Conservation (phyloP, 2,888 invertebrate genomes). For the Cremastobaeus sp. region DNA sequence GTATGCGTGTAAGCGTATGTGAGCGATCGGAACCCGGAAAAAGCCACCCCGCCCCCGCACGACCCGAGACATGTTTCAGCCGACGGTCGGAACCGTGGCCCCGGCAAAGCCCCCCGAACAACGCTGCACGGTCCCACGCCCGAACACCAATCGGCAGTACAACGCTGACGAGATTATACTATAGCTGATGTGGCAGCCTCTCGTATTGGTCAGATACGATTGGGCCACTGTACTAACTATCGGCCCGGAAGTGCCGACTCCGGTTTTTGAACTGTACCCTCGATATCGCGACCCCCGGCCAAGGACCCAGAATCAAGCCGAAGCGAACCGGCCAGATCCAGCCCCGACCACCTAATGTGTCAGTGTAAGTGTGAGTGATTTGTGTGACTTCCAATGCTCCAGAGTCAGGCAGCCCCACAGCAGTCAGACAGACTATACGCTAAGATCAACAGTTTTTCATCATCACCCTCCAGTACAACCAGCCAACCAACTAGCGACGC, state of each 20-base stretch:
- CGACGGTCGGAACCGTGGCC: neutral
- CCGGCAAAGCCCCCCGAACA: neutral
- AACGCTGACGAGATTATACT: neutral
- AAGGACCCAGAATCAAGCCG: too few species aligned
- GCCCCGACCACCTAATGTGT: too few species aligned
- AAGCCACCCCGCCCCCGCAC: neutral
- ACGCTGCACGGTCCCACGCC: neutral
- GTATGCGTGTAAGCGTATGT: too few species aligned
- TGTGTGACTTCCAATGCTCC: too few species aligned
- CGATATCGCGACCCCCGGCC: neutral
- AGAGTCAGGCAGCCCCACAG: too few species aligned
- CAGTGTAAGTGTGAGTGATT: too few species aligned
- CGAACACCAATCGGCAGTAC: neutral
- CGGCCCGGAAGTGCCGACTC: neutral
- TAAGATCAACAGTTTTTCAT: too few species aligned
- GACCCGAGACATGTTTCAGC: neutral
- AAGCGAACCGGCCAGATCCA: too few species aligned
- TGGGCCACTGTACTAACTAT: neutral
- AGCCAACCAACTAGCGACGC: too few species aligned
- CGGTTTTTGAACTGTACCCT: neutral
- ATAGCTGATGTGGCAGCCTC: neutral
- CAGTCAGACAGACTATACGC: too few species aligned
- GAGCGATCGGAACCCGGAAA: too few species aligned
- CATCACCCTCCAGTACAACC: too few species aligned
- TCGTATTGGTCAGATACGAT: neutral